Evolutionary conservation across 2,888 invertebrate genomes (phyloP).

Genomic region (Amaurobius ferox): DNA sequence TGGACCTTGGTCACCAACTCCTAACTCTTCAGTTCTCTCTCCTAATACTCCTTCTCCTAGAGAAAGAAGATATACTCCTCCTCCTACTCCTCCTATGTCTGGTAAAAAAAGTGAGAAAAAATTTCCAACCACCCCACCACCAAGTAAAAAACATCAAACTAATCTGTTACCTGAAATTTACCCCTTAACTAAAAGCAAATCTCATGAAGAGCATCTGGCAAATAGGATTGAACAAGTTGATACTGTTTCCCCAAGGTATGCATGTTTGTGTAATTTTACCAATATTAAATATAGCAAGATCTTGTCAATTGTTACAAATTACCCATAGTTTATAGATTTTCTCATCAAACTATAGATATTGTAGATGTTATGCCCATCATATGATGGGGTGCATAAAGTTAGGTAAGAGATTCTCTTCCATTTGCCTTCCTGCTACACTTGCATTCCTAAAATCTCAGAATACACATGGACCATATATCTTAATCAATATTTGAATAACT

Average conservation of each 20-base stretch:
- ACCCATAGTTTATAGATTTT: no score
- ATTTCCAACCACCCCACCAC: constrained; percentile 89
- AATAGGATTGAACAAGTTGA: constrained; percentile 81
- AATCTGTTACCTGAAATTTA: constrained; percentile 80
- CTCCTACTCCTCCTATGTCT: constrained; percentile 80
- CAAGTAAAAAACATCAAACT: constrained; percentile 85
- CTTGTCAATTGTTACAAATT: no score
- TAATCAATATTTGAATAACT: no score
- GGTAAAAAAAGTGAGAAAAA: constrained; percentile 79
- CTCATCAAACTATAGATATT: neutral
- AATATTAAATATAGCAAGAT: no score
- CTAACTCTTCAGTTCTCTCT: constrained; percentile 70
- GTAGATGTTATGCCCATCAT: neutral
- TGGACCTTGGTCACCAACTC: constrained; percentile 71
- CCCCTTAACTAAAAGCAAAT: constrained; percentile 91
- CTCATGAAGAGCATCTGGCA: constrained; percentile 92
- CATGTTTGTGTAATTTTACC: no score
- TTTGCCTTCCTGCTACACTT: no score
- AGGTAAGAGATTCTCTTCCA: no score
- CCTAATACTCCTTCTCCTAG: constrained; percentile 72
- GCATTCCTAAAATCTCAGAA: no score
- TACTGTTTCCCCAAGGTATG: constrained; percentile 51
- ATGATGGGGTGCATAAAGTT: no score
- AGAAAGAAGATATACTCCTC: constrained; percentile 79
- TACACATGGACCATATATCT: no score